Conservation (phyloP, 2,113 vertebrate species). For the Callaeas wilsoni region DNA sequence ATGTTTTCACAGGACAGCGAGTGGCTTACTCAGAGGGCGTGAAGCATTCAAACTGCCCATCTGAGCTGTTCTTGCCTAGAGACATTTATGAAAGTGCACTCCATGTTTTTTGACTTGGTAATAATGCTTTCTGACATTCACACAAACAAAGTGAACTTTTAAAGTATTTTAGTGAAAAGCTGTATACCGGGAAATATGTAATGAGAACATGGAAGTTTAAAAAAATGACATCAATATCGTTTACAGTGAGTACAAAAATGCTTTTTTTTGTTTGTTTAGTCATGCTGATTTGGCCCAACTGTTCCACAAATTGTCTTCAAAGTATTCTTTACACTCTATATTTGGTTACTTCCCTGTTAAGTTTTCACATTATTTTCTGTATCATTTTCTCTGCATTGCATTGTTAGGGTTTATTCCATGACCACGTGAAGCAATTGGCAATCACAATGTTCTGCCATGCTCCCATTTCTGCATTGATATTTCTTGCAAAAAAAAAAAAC, state of each 20-base stretch:
- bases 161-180: not conserved
- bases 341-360: not conserved
- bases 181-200: not conserved
- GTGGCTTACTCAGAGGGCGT: not conserved
- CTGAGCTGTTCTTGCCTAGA: not conserved
- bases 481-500: not conserved
- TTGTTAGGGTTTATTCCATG: not conserved
- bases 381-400: not conserved
- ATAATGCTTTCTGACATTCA: not conserved
- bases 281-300: not conserved
- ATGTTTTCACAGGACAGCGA: not conserved
- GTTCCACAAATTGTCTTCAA: not conserved
- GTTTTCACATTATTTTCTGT: not conserved
- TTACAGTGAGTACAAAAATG: not conserved
- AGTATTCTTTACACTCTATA: not conserved
- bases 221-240: not conserved
- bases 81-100: not conserved
- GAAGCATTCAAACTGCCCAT: not conserved
- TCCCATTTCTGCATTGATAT: not conserved
- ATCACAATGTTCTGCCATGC: not conserved
- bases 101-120: not conserved
- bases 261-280: not conserved
- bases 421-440: accelerated
- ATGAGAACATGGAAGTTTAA: not conserved
- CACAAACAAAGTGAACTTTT: not conserved